Conservation (phyloP, 2,113 vertebrate genomes). For the Chionis minor region DNA sequence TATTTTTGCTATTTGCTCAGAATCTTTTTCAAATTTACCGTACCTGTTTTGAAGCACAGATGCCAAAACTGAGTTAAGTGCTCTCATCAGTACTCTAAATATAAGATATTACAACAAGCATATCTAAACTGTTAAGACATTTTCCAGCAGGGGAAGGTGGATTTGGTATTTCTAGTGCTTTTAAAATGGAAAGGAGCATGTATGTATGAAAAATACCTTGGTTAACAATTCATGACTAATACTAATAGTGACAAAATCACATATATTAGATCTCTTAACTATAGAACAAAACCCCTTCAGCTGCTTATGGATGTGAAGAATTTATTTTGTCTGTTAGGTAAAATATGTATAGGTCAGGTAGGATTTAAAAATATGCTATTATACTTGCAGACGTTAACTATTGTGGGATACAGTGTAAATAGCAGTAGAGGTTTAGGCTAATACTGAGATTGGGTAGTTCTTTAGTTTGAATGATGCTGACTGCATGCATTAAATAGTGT, state of each 20-base stretch:
- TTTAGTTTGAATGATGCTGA: neutral
- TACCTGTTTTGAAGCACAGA: neutral
- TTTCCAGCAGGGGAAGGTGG: neutral
- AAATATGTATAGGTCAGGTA: rapidly evolving
- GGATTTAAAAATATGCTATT: neutral
- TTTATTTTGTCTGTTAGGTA: neutral
- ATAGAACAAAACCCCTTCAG: neutral
- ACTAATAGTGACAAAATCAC: neutral
- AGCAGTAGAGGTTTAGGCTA: neutral
- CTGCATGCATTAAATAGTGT: neutral
- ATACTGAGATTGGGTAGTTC: neutral
- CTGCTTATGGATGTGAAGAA: neutral
- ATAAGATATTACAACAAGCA: neutral
- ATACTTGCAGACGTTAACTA: neutral
- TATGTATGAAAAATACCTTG: neutral
- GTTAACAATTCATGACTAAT: neutral
- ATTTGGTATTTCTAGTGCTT: neutral
- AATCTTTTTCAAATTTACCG: neutral
- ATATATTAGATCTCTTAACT: neutral
- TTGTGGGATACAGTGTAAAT: neutral
- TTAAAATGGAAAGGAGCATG: neutral
- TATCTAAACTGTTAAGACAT: neutral
- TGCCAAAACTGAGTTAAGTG: neutral
- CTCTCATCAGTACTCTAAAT: neutral
- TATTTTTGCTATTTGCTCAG: neutral